Percentiles rank a stretch among this genome's conserved stretches.
Conservation (phyloP, 2,797 vertebrate species). For the Sebastiscus albofasciatus region DNA sequence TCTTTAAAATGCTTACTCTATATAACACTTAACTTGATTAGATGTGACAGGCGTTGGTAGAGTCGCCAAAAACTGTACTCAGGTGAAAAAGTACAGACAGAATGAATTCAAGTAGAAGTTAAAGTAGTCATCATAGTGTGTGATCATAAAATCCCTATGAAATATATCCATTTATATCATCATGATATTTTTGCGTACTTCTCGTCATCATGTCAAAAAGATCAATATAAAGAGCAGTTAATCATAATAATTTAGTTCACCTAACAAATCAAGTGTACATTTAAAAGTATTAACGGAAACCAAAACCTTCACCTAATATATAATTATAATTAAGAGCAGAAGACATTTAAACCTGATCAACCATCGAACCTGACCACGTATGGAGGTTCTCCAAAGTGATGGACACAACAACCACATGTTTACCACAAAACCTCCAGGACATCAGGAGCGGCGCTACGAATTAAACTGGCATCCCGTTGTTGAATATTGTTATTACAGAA, state of each 20-base stretch:
- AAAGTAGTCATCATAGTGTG: too few species aligned
- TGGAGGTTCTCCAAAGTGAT: background rate
- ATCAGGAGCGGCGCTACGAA: background rate
- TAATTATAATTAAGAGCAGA: background rate
- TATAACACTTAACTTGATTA: too few species aligned
- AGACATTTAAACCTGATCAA: background rate
- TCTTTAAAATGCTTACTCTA: too few species aligned
- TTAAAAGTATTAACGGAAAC: background rate
- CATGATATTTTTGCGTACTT: accelerated
- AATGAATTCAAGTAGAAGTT: too few species aligned
- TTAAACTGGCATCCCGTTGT: background rate
- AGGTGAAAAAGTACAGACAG: too few species aligned
- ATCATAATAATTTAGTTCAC: background rate
- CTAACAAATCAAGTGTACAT: background rate
- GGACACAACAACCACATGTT: background rate
- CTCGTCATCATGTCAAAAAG: background rate
- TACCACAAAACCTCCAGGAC: background rate
- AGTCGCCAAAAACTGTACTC: too few species aligned
- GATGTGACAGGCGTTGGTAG: too few species aligned
- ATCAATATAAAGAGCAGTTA: too few species aligned
- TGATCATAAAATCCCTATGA: too few species aligned
- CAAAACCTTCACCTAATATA: background rate
- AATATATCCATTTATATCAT: too few species aligned
- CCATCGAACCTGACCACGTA: background rate
- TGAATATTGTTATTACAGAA: conserved; percentile 31